Evolutionary conservation across 2,113 vertebrate genomes (phyloP).

Genomic region (Peromyscus maniculatus): DNA sequence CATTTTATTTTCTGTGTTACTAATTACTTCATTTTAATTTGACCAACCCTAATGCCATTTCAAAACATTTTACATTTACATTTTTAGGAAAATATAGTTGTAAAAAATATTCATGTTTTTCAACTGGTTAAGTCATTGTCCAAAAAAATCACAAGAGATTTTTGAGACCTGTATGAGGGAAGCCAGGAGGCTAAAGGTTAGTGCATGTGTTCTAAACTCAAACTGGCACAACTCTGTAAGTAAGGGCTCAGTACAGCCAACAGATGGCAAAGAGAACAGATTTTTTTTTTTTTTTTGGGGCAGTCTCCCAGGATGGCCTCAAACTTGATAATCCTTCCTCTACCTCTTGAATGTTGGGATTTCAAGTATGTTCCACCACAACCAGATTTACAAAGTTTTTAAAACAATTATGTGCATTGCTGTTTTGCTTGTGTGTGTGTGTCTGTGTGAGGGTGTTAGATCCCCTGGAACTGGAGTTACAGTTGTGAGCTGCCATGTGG

Average conservation of each 20-base stretch:
- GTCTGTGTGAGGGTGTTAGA: not conserved
- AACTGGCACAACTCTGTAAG: not conserved
- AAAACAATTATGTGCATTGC: not conserved
- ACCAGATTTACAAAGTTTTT: not conserved
- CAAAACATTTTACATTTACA: constrained; percentile 17
- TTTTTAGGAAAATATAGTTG: not conserved
- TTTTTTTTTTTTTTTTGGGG: not conserved
- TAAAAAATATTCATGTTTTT: not conserved
- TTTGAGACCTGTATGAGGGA: not conserved
- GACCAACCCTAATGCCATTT: constrained; percentile 8
- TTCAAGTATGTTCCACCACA: not conserved
- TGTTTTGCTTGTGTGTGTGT: not conserved
- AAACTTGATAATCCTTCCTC: not conserved
- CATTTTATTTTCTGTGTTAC: not conserved
- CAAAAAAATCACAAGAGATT: not conserved
- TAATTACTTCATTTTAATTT: not conserved
- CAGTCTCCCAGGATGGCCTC: not conserved
- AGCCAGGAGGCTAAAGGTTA: not conserved
- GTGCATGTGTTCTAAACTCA: not conserved
- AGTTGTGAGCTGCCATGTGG: not conserved
- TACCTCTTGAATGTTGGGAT: not conserved
- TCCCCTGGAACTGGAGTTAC: not conserved
- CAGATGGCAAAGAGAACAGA: not conserved
- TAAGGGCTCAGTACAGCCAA: not conserved
- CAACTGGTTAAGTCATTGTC: not conserved